Evolutionary conservation across 2,888 invertebrate genomes (phyloP).

Genomic region (Nemapogon koenigi): DNA sequence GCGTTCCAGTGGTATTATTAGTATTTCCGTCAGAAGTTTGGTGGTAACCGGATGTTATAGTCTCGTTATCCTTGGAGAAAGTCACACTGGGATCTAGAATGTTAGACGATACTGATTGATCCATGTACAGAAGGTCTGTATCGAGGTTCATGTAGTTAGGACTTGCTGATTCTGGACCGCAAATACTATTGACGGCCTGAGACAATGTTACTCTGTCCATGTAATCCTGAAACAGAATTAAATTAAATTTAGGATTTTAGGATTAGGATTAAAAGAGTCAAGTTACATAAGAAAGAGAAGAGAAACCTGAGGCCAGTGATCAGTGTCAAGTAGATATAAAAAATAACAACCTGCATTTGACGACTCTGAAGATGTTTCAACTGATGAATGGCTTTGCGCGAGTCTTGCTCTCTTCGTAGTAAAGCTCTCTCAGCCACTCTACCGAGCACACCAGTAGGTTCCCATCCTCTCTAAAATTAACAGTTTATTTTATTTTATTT

Average conservation of each 20-base stretch:
- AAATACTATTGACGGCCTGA: conserved; percentile 54
- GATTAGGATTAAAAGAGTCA: too few species aligned
- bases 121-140: conserved; percentile 50
- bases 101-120: conserved; percentile 39
- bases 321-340: neutral
- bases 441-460: conserved; percentile 34
- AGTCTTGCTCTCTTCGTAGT: conserved; percentile 49
- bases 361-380: conserved; percentile 46
- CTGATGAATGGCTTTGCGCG: conserved; percentile 53
- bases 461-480: too few species aligned
- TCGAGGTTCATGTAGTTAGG: conserved; percentile 42
- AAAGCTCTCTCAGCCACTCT: conserved; percentile 49
- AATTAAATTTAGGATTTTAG: too few species aligned
- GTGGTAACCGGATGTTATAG: conserved; percentile 36
- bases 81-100: conserved; percentile 35
- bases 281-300: too few species aligned
- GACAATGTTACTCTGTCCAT: conserved; percentile 51
- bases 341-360: conserved; percentile 41
- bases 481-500: too few species aligned
- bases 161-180: conserved; percentile 38
- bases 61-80: conserved; percentile 41
- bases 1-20: conserved; percentile 20
- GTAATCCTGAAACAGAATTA: conserved; percentile 44
- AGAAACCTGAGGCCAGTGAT: neutral
- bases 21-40: conserved; percentile 14